Evolutionary conservation across 2,797 vertebrate species (phyloP), one percentile per base, ranked within the genome.

Genomic region (Phoeniculus purpureus): DNA sequence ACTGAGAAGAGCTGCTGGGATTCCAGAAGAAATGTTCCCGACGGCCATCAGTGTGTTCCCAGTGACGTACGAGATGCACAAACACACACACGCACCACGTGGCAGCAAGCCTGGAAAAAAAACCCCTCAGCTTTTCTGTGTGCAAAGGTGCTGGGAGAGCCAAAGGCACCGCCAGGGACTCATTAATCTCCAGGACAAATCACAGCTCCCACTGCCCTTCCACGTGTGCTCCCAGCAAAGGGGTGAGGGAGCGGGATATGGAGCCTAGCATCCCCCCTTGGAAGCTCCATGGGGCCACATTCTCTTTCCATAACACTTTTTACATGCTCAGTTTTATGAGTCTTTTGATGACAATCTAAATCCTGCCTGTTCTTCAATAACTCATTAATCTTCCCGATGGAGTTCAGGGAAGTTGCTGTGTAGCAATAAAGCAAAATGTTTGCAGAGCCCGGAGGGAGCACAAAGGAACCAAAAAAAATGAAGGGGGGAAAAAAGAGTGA

Each of bases 341-440:
- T 96, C 95, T 97, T 95, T 92, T 90, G 96, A 92, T 96, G 94
- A 94, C 96, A 97, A 96, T 96, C 88, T 97, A 97, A 97, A 96
- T 96, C 96, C 96, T 97, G 96, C 96, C 93, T 79, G 79, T 94
- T 96, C 95, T 95, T 97, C 93, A 94, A 96, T 92, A 96, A 97
- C 86, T 87, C 95, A 95, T 97, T 96, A 96, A 97, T 97, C 97
- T 97, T 92, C 80, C 64, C 86, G 94, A 96, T 94, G 70, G 62
- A 90, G 85, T 96, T 96, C 94, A 93, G 92, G 92, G 94, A 96
- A 97, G 87, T 97, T 91, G 81, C 93, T 94, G 40, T 70, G 61
- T 60, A 88, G 88, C 87, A 89, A 95, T 94, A 94, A 96, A 95
- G 72, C 74, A 37, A 43, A 68, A 48, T 92, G 71, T 88, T 96